phyloP scores from a whole-genome alignment of 2,888 invertebrate species.

The Galerucella nymphaeae region DNA sequence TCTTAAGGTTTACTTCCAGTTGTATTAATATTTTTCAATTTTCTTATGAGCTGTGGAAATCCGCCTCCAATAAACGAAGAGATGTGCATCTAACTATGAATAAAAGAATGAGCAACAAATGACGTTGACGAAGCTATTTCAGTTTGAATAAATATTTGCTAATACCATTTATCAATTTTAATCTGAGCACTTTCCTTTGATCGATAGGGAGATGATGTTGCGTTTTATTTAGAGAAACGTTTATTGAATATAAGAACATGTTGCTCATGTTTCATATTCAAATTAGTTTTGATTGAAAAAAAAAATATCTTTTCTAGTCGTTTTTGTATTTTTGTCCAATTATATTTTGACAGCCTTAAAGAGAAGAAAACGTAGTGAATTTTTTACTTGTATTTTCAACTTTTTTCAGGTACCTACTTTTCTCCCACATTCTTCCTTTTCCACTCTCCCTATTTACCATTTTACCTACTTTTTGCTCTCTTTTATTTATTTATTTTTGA shows the following conservation, averaged over 20 bases:
- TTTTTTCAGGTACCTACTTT: too few species aligned
- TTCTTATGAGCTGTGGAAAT: conserved; percentile 2
- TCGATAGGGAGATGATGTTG: background rate
- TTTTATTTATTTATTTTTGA: too few species aligned
- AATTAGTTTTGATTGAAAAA: background rate
- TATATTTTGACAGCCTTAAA: too few species aligned
- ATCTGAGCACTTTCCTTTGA: conserved; percentile 25
- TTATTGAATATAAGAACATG: background rate
- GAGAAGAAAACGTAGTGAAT: too few species aligned
- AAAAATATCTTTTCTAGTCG: background rate
- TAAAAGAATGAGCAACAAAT: conserved; percentile 27
- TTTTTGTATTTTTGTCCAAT: too few species aligned
- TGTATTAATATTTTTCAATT: too few species aligned
- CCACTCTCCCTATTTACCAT: too few species aligned
- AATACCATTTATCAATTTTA: conserved; percentile 36
- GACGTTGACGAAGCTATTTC: conserved; percentile 38
- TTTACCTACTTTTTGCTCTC: too few species aligned
- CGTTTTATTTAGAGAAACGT: background rate
- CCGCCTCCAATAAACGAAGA: background rate
- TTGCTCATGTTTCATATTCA: background rate
- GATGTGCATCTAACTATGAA: background rate
- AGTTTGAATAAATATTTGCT: conserved; percentile 34
- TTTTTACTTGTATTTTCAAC: too few species aligned
- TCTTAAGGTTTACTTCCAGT: too few species aligned
- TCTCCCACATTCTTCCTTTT: too few species aligned